Evolutionary conservation across 2,888 invertebrate species (phyloP).

Genomic region (Drosophila anomalata): DNA sequence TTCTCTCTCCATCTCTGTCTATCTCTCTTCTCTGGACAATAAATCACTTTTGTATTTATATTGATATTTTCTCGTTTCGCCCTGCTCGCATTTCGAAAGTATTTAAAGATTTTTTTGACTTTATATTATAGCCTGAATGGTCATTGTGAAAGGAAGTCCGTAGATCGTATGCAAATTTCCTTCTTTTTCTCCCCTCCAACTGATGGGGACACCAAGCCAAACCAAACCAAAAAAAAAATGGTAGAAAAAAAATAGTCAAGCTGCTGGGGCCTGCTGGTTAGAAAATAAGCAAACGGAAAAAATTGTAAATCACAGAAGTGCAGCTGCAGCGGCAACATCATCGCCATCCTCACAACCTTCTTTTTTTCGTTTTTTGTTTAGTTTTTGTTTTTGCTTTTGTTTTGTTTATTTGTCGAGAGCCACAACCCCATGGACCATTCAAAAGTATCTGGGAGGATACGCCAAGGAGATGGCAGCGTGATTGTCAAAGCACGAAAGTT

Average conservation of each 20-base stretch:
- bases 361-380: background rate
- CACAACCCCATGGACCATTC: constrained; percentile 36
- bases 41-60: constrained; percentile 49
- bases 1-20: background rate
- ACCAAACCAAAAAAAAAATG: background rate
- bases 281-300: constrained; percentile 71
- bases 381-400: background rate
- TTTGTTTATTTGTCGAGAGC: constrained; percentile 9
- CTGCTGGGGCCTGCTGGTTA: constrained; percentile 34
- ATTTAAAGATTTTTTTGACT: constrained; percentile 42
- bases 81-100: constrained; percentile 73
- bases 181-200: constrained; percentile 48
- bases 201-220: background rate
- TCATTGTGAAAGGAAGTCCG: constrained; percentile 68
- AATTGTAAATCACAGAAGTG: constrained; percentile 72
- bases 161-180: constrained; percentile 72
- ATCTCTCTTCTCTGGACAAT: constrained; percentile 47
- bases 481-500: background rate
- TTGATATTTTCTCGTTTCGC: constrained; percentile 44
- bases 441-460: constrained; percentile 29
- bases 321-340: constrained; percentile 63
- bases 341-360: constrained; percentile 36
- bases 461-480: constrained; percentile 31
- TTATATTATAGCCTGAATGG: constrained; percentile 22
- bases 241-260: background rate